phyloP scores from a whole-genome alignment of 2,797 vertebrate species.

The Acipenser oxyrinchus region DNA sequence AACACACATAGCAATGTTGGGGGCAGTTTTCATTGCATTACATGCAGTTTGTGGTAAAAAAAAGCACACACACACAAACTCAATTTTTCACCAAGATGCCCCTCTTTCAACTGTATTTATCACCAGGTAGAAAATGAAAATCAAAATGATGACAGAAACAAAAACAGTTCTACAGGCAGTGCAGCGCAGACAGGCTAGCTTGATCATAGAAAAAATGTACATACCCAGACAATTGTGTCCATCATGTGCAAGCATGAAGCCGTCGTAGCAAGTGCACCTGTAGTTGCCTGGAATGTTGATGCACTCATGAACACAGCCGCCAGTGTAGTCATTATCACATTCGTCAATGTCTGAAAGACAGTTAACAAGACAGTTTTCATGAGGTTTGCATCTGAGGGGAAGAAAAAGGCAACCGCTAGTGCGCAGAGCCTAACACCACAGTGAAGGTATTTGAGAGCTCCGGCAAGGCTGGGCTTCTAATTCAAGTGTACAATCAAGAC shows the following conservation, averaged over 20 bases:
- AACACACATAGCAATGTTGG: too few relatives aligned
- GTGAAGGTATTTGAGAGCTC: conserved; percentile 5
- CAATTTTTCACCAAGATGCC: too few relatives aligned
- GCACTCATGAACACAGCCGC: conserved; percentile 92
- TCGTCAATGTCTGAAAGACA: conserved; percentile 84
- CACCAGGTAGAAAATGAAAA: neutral
- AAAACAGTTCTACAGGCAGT: neutral
- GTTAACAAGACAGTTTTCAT: conserved; percentile 11
- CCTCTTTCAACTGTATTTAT: neutral
- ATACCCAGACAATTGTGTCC: conserved; percentile 95
- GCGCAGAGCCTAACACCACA: conserved; percentile 9
- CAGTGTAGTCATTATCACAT: conserved; percentile 93
- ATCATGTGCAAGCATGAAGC: conserved; percentile 91
- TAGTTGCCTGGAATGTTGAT: conserved; percentile 98
- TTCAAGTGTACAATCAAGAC: conserved; percentile 5
- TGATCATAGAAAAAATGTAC: conserved; percentile 21
- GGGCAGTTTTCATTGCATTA: too few relatives aligned
- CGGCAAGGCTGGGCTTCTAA: neutral
- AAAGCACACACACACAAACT: too few relatives aligned
- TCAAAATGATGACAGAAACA: conserved; percentile 35
- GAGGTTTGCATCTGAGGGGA: neutral
- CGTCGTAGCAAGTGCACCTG: conserved; percentile 92
- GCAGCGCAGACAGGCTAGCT: neutral
- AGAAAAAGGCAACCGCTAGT: neutral
- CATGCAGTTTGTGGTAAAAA: too few relatives aligned